Conservation (phyloP, 2,888 invertebrate genomes). For the Leptura quadrifasciata region DNA sequence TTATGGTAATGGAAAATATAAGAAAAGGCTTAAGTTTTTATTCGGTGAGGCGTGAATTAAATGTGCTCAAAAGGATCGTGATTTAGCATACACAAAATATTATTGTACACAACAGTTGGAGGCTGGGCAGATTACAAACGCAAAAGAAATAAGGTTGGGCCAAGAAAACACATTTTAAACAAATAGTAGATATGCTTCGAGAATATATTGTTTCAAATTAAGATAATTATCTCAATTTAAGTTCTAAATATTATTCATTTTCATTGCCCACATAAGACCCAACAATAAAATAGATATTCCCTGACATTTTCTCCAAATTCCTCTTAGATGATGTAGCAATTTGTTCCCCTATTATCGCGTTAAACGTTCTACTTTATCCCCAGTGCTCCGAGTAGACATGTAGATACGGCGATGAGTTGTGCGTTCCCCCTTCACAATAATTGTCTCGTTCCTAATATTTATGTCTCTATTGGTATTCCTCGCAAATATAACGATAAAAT, state of each 20-base stretch:
- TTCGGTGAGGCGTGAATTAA: too few species aligned
- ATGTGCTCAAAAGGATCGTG: too few species aligned
- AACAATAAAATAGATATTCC: neutral
- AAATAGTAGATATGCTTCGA: too few species aligned
- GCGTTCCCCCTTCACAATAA: conserved; percentile 19
- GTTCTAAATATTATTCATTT: neutral
- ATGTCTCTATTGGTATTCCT: conserved; percentile 26
- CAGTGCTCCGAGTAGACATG: neutral
- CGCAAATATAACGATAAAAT: neutral
- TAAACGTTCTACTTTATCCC: neutral
- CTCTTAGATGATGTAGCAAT: neutral
- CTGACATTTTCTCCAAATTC: neutral
- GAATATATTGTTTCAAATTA: too few species aligned
- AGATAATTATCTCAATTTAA: too few species aligned
- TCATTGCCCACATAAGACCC: neutral
- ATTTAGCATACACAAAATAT: too few species aligned
- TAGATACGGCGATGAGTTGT: neutral
- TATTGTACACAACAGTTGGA: too few species aligned
- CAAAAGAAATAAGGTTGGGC: too few species aligned
- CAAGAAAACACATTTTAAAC: too few species aligned
- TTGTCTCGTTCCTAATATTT: conserved; percentile 34
- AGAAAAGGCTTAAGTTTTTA: too few species aligned
- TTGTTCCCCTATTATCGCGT: neutral
- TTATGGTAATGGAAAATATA: neutral
- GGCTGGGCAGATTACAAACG: too few species aligned